Evolutionary conservation across 1,140 invertebrate species (phyloP), one percentile per base, ranked within the genome.

Genomic region (Brachionus calyciflorus): DNA sequence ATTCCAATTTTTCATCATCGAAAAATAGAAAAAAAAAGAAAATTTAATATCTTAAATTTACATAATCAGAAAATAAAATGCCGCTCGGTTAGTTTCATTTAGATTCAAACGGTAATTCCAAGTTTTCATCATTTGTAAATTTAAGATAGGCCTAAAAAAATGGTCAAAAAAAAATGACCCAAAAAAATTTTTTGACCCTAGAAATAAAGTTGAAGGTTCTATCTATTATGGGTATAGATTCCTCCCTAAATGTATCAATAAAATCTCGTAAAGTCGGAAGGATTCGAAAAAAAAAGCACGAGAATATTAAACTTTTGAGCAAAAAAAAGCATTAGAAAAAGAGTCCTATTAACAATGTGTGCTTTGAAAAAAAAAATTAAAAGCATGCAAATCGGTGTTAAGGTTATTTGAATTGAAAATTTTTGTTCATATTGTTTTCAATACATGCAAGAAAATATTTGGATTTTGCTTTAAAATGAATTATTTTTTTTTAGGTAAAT

Each of bases 51-150:
- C n/a, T n/a, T n/a, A n/a, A n/a, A n/a, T n/a, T n/a, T n/a, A n/a
- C n/a, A n/a, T n/a, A n/a, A n/a, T 63, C 37, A 68, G 41, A 68
- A 70, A 70, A 46, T 30, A 49, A 51, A 70, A 51, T 65, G 60
- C 60, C 60, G 60, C 60, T 65, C 17, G 21, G 26, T 12, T 40
- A 24, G 19, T 65, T 65, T 65, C 60, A 65, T 65, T 24, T 9
- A 3, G 9, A 9, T 10, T 73, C 69, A 73, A 73, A 73, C 69
- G 69, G 69, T 73, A 73, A 73, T 73, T 73, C 69, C 69, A 73
- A 73, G 28, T 73, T 73, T 73, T 65, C 60, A 65, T 65, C 60
- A 65, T 46, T 26, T n/a, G n/a, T n/a, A n/a, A n/a, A n/a, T n/a
- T n/a, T n/a, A n/a, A n/a, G n/a, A n/a, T n/a, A n/a, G n/a, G n/a